Percentiles rank a stretch among this genome's conserved stretches.
Evolutionary conservation across 2,888 invertebrate genomes (phyloP).

Genomic region (Torymus auratus): DNA sequence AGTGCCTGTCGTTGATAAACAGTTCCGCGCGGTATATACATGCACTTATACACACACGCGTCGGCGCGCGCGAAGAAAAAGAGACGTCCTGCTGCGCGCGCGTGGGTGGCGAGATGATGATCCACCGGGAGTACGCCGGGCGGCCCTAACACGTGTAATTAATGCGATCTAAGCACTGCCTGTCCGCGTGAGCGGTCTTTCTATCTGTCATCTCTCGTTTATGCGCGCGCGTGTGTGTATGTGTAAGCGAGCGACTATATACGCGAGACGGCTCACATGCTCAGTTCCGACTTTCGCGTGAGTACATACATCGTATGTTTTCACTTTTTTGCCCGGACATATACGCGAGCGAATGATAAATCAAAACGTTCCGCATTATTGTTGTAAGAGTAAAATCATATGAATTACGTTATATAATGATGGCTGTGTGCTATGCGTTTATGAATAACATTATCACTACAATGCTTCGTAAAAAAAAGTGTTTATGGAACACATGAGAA

Average conservation of each 20-base stretch:
- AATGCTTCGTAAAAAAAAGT: no score
- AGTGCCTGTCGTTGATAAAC: background rate
- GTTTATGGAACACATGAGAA: no score
- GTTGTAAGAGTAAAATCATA: background rate
- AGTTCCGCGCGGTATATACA: background rate
- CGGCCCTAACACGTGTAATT: constrained; percentile 69
- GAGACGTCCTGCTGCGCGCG: constrained; percentile 3
- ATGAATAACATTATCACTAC: no score
- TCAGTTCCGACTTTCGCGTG: background rate
- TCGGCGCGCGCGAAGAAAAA: background rate
- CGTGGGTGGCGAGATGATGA: constrained; percentile 62
- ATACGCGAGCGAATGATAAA: background rate
- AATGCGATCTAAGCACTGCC: constrained; percentile 66
- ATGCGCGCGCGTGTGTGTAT: background rate
- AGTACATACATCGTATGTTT: background rate
- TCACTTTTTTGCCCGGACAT: background rate
- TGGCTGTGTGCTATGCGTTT: no score
- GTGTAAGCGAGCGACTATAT: background rate
- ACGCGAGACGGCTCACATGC: background rate
- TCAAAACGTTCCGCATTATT: constrained; percentile 4
- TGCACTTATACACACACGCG: background rate
- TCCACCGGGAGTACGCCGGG: constrained; percentile 56
- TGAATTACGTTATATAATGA: no score
- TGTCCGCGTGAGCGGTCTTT: constrained; percentile 18
- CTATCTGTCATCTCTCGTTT: constrained; percentile 47